Evolutionary conservation across 2,797 vertebrate genomes (phyloP).

Genomic region (Acanthis flammea): DNA sequence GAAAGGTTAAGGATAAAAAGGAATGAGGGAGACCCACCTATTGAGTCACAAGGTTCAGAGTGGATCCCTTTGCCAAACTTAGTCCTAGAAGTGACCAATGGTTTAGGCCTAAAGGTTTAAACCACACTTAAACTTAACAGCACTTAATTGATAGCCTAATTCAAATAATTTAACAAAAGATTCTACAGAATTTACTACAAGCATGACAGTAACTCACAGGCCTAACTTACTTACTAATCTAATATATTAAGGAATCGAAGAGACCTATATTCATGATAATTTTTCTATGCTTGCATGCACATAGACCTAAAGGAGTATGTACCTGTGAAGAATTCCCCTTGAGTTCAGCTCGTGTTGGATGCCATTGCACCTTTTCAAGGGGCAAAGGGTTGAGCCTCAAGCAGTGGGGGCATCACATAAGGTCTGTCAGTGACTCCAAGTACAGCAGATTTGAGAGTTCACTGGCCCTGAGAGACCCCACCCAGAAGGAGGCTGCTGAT

Average conservation of each 20-base stretch:
- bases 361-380: background rate
- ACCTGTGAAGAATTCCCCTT: background rate
- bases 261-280: background rate
- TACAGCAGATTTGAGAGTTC: background rate
- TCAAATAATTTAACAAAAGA: background rate
- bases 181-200: background rate
- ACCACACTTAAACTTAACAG: background rate
- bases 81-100: background rate
- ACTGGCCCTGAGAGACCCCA: background rate
- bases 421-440: background rate
- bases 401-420: background rate
- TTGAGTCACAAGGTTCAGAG: background rate
- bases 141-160: background rate
- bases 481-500: background rate
- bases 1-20: background rate
- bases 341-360: background rate
- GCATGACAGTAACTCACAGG: background rate
- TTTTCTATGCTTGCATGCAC: background rate
- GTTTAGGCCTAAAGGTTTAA: background rate
- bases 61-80: background rate
- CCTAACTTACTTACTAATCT: background rate
- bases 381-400: rapidly evolving
- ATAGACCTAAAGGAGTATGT: background rate
- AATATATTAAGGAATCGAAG: background rate
- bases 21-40: background rate